Evolutionary conservation across 2,113 vertebrate species (phyloP).

Genomic region (Vidua macroura): DNA sequence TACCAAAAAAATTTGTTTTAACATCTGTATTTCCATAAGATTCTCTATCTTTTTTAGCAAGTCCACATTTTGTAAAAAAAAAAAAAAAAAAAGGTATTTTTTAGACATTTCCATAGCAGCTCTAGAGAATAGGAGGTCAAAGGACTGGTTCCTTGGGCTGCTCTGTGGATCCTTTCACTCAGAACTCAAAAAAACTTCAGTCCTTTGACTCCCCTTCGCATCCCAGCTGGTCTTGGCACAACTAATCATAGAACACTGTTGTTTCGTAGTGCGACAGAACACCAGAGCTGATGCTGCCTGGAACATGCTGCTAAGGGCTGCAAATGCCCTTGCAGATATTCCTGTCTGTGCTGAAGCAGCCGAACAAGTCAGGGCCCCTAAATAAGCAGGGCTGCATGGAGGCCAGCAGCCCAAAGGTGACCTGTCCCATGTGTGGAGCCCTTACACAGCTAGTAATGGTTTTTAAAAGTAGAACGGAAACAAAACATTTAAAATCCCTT

Average conservation of each 20-base stretch:
- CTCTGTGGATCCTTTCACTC: neutral
- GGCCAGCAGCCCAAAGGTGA: neutral
- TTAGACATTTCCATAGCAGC: neutral
- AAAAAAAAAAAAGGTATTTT: neutral
- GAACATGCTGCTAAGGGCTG: neutral
- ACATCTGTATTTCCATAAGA: neutral
- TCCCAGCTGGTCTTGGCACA: neutral
- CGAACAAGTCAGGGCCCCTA: neutral
- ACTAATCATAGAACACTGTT: neutral
- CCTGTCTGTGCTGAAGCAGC: neutral
- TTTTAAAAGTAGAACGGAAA: neutral
- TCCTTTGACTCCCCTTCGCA: neutral
- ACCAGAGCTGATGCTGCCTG: neutral
- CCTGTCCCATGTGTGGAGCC: fast-evolving
- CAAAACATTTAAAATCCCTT: neutral
- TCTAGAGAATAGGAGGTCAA: neutral
- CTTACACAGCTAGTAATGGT: neutral
- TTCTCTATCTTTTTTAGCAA: neutral
- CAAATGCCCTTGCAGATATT: neutral
- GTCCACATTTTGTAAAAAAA: neutral
- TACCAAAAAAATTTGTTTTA: neutral
- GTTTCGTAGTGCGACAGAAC: neutral
- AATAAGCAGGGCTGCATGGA: neutral
- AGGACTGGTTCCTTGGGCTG: neutral
- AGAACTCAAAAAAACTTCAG: neutral